phyloP scores from a whole-genome alignment of 2,113 vertebrate genomes.

The Podarcis muralis region DNA sequence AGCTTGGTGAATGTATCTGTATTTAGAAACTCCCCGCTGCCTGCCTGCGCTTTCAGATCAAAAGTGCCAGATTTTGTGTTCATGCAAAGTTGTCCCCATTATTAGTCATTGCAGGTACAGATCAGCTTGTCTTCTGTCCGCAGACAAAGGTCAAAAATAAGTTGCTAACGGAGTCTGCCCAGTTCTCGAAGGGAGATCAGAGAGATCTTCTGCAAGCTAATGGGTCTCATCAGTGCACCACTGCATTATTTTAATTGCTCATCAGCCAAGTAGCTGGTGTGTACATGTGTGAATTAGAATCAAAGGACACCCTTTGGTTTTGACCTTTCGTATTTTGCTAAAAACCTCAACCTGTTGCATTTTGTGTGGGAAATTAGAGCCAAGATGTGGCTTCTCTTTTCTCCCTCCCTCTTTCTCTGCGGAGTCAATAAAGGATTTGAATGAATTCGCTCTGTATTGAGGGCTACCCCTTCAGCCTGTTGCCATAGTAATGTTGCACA shows the following conservation, averaged over 20 bases:
- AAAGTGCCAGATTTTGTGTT: not conserved
- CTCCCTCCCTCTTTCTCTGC: not conserved
- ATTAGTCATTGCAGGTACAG: not conserved
- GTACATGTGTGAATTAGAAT: not conserved
- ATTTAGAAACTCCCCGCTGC: not conserved
- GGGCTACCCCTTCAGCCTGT: constrained; percentile 66
- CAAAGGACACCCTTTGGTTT: constrained; percentile 7
- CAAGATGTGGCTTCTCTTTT: no score
- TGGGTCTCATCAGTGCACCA: not conserved
- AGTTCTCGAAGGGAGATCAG: not conserved
- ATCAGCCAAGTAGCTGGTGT: not conserved
- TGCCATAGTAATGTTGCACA: constrained; percentile 75
- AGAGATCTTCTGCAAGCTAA: not conserved
- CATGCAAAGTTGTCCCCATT: not conserved
- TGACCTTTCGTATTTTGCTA: constrained; percentile 29
- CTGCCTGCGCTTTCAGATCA: not conserved
- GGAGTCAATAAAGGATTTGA: constrained; percentile 57
- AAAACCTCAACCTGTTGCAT: not conserved
- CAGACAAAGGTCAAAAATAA: not conserved
- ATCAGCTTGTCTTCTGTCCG: not conserved
- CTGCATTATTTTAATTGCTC: constrained; percentile 37
- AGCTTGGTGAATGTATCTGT: not conserved
- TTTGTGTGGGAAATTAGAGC: not conserved
- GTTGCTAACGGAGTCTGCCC: not conserved
- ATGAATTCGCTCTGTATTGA: constrained; percentile 53